phyloP scores from a whole-genome alignment of 2,113 vertebrate species.

The Rhynchomys soricoides region DNA sequence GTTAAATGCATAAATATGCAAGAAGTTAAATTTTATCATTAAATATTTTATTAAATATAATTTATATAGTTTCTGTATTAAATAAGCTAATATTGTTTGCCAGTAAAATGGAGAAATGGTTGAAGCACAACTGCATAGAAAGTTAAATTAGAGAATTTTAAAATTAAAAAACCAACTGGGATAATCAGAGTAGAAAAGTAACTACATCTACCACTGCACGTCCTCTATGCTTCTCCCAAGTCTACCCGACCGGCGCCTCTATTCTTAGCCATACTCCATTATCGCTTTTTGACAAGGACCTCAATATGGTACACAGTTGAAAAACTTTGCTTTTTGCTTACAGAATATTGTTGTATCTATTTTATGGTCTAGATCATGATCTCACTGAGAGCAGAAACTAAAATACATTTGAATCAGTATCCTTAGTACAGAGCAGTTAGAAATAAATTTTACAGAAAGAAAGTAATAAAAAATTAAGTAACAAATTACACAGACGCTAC shows the following conservation, averaged over 20 bases:
- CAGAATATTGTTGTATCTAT: not conserved
- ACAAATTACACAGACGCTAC: not conserved
- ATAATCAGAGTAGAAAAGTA: not conserved
- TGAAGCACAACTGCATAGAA: not conserved
- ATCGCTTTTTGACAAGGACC: not conserved
- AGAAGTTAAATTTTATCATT: not conserved
- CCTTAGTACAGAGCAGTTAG: not conserved
- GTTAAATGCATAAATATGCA: not conserved
- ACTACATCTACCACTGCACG: not conserved
- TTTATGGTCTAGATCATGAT: not conserved
- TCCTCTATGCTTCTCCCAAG: not conserved
- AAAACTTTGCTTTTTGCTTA: not conserved
- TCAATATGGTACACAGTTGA: not conserved
- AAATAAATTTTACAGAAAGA: not conserved
- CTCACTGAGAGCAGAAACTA: not conserved
- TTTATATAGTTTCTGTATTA: not conserved
- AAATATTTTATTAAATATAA: not conserved
- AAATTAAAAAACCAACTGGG: not conserved
- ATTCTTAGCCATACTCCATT: not conserved
- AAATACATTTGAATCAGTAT: not conserved
- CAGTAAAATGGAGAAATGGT: not conserved
- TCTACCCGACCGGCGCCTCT: not conserved
- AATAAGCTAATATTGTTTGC: not conserved
- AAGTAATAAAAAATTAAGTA: not conserved
- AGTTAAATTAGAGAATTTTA: not conserved